phyloP scores from a whole-genome alignment of 2,113 vertebrate genomes.

The Cyprinodon tularosa region DNA sequence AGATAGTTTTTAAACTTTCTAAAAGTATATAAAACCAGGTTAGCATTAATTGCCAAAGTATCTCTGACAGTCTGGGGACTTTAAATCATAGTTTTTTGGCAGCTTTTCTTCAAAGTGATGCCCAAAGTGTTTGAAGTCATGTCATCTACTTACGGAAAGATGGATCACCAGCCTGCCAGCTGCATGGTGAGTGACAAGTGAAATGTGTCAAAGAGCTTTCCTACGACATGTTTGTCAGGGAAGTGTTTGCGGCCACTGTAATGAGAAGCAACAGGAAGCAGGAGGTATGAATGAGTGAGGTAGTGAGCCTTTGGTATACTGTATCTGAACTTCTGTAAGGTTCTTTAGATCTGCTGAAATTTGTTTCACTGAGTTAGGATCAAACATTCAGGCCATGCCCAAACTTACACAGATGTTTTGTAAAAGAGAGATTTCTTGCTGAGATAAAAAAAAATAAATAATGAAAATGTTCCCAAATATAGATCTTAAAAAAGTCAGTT shows the following conservation, averaged over 20 bases:
- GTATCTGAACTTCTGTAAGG: background rate
- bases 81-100: constrained; percentile 48
- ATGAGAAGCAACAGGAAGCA: constrained; percentile 44
- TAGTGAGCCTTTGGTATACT: constrained; percentile 3
- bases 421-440: no score
- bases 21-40: constrained; percentile 13
- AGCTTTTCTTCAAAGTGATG: constrained; percentile 62
- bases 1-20: background rate
- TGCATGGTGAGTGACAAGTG: constrained; percentile 75
- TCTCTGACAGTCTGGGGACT: constrained; percentile 18
- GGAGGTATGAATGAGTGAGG: constrained; percentile 4
- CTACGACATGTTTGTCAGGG: constrained; percentile 69
- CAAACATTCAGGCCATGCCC: background rate
- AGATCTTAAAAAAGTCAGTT: background rate
- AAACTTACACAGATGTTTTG: no score
- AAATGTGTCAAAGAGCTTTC: constrained; percentile 71
- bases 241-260: constrained; percentile 51
- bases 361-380: background rate
- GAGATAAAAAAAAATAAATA: background rate
- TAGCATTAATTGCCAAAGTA: background rate
- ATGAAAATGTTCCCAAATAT: background rate
- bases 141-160: constrained; percentile 71
- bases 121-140: constrained; percentile 56
- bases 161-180: constrained; percentile 68
- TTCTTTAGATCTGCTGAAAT: background rate